Conservation (phyloP, 2,888 invertebrate species). For the Choristoneura rosaceana region DNA sequence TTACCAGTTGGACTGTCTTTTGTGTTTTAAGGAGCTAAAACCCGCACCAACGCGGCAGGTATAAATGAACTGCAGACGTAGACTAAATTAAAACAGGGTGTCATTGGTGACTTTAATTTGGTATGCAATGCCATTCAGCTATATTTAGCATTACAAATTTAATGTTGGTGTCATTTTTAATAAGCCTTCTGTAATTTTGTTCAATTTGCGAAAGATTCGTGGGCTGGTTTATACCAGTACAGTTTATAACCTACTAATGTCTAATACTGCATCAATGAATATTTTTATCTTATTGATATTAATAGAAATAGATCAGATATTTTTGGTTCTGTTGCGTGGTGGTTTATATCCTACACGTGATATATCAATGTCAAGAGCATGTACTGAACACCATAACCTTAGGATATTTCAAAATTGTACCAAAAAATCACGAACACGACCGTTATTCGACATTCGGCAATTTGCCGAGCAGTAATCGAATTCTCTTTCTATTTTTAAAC, state of each 20-base stretch:
- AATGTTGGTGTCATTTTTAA: neutral
- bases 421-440: conserved; percentile 8
- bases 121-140: neutral
- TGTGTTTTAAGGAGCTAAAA: too few species aligned
- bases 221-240: neutral
- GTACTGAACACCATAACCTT: conserved; percentile 3
- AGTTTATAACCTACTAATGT: neutral
- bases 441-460: conserved; percentile 24
- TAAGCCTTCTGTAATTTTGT: neutral
- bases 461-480: conserved; percentile 32
- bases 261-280: conserved; percentile 7
- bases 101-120: neutral
- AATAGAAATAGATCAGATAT: conserved; percentile 22
- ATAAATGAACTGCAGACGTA: too few species aligned
- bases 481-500: conserved; percentile 42
- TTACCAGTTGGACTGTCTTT: too few species aligned
- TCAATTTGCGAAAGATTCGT: neutral
- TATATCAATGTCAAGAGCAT: conserved; percentile 33
- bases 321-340: conserved; percentile 21
- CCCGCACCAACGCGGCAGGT: too few species aligned
- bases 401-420: neutral
- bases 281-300: conserved; percentile 13
- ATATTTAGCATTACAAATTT: neutral
- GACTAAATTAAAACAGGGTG: neutral
- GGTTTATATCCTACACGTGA: conserved; percentile 16